Base-by-base conservation (phyloP, 2,113 vertebrate species). In the Phrynocephalus versicolor region DNA sequence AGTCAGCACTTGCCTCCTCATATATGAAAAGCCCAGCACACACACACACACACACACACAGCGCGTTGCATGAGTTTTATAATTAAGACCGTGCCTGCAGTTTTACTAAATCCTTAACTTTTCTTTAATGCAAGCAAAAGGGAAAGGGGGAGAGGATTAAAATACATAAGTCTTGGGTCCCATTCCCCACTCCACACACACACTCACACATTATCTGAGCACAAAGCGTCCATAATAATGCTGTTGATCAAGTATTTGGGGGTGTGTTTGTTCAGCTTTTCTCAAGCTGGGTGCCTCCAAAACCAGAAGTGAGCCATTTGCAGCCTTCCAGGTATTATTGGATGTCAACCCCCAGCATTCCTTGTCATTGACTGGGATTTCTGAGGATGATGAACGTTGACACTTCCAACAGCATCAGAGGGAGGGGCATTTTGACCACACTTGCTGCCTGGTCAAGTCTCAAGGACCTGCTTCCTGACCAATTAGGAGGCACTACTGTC, bases 1-100 rank as follows among this genome's bases (percentile, higher is more conserved):
- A 84, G 55, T 89, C 87, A 85, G 39, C 51, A 80, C 57, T 70
- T 79, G 41, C 73, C 60, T 30, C 65, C 25, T 30, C 6, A 6
- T 27, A 25, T 60, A 60, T 70, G 0, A 25, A 51, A 41, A 67
- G 18, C 14, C 45, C 45, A 51, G 45, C 70, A 60, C 76, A n/a
- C n/a, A n/a, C n/a, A n/a, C n/a, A n/a, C n/a, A n/a, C n/a, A n/a
- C n/a, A n/a, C n/a, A n/a, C n/a, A n/a, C n/a, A 30, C 51, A 18
- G 18, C n/a, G 10, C 57, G 74, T 51, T 45, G 9, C 77, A 5
- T 86, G 79, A 81, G 70, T 77, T 74, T 45, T 12, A 0, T 30
- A n/a, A 60, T 74, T 74, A 45, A 67, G 79, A n/a, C 25, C n/a
- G 37, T 45, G n/a, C 27, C 37, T 67, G 37, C 79, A 30, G 62